phyloP scores from a whole-genome alignment of 2,888 invertebrate species.

The Geophilus truncorum region DNA sequence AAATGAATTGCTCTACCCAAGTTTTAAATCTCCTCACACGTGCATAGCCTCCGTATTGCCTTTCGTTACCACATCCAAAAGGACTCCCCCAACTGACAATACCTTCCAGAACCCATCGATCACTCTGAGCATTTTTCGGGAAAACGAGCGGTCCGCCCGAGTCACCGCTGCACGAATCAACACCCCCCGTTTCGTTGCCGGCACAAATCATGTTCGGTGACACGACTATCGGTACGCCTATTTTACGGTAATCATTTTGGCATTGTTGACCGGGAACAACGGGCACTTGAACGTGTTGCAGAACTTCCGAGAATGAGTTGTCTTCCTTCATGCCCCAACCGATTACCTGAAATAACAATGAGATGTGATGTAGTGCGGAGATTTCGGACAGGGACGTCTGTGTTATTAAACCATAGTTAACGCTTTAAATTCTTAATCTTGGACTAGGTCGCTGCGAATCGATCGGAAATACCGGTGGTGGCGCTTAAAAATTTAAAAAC shows the following conservation, averaged over 20 bases:
- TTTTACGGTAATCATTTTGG: slow-evolving; percentile 39
- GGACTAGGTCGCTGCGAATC: no score
- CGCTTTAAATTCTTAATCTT: no score
- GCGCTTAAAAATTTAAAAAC: no score
- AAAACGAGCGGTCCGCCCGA: slow-evolving; percentile 41
- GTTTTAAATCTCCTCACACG: slow-evolving; percentile 38
- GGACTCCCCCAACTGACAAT: slow-evolving; percentile 42
- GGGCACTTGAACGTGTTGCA: slow-evolving; percentile 39
- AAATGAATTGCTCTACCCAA: slow-evolving; percentile 38
- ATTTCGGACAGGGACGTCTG: no score
- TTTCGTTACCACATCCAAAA: slow-evolving; percentile 39
- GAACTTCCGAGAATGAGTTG: slow-evolving; percentile 36
- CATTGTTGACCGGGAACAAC: slow-evolving; percentile 38
- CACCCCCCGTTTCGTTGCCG: slow-evolving; percentile 35
- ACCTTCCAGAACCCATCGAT: slow-evolving; percentile 40
- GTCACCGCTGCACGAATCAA: slow-evolving; percentile 40
- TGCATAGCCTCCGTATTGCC: slow-evolving; percentile 41
- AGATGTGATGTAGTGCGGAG: no score
- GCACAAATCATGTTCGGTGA: slow-evolving; percentile 37
- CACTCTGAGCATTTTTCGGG: slow-evolving; percentile 36
- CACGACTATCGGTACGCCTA: slow-evolving; percentile 35
- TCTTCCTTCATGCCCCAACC: slow-evolving; percentile 41
- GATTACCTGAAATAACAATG: slow-evolving; percentile 37
- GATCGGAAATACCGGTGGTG: no score
- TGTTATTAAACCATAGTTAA: no score